Evolutionary conservation across 2,113 vertebrate species (phyloP).

Genomic region (Oxygymnocypris stewartii): DNA sequence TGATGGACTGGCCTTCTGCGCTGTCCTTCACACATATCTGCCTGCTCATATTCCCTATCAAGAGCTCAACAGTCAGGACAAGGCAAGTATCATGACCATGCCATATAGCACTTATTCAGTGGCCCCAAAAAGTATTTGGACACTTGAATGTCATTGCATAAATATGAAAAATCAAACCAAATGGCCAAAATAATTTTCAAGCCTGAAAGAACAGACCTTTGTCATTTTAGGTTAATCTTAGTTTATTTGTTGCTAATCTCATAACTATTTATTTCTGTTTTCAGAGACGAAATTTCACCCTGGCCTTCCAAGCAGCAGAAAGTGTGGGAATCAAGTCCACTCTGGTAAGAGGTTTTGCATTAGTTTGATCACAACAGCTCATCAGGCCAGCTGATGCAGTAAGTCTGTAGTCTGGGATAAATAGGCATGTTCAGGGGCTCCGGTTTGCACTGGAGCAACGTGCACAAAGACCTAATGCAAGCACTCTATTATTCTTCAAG

Average conservation of each 20-base stretch:
- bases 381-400: not conserved
- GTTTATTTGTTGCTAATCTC: not conserved
- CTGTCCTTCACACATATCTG: slow-evolving; percentile 93
- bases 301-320: slow-evolving; percentile 97
- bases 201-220: not conserved
- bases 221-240: slow-evolving; percentile 16
- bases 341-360: slow-evolving; percentile 80
- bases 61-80: slow-evolving; percentile 91
- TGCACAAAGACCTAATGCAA: slow-evolving; percentile 2
- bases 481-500: not conserved
- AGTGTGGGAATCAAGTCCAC: slow-evolving; percentile 98
- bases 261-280: not conserved
- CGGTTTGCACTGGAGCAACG: not conserved
- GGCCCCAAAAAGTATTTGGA: too few species aligned
- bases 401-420: not conserved
- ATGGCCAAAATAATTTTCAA: not conserved
- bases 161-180: not conserved
- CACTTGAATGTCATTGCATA: too few species aligned
- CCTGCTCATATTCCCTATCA: slow-evolving; percentile 96
- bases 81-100: slow-evolving; percentile 72
- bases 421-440: slow-evolving; percentile 7
- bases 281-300: slow-evolving; percentile 93
- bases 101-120: too few species aligned
- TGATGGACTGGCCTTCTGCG: slow-evolving; percentile 94
- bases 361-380: slow-evolving; percentile 13